Conservation (phyloP, 1,140 invertebrate species). For the Nymphalis io region DNA sequence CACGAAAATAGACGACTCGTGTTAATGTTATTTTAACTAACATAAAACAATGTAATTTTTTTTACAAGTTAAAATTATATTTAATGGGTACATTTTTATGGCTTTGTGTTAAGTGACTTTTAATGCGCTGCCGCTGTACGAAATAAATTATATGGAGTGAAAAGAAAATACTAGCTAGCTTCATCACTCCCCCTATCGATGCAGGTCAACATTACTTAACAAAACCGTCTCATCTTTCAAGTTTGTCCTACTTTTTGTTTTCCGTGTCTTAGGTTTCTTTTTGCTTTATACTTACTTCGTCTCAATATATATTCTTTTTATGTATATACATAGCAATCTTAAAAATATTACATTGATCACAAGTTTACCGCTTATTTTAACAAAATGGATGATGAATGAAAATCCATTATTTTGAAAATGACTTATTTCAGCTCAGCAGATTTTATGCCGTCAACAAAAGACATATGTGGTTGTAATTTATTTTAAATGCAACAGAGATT, state of each 20-base stretch:
- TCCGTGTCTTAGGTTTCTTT: neutral
- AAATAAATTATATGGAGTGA: neutral
- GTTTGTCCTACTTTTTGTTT: constrained; percentile 10
- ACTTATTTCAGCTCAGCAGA: neutral
- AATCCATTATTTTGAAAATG: neutral
- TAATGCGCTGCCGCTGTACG: neutral
- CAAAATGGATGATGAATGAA: no score
- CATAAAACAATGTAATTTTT: no score
- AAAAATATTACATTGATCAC: neutral
- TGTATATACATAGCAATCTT: no score
- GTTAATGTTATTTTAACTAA: no score
- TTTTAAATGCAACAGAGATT: constrained; percentile 7
- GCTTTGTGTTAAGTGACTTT: neutral
- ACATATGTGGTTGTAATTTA: neutral
- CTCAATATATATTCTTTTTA: neutral
- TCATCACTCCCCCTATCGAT: constrained; percentile 2
- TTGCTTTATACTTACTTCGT: neutral
- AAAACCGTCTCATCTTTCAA: constrained; percentile 12
- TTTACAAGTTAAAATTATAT: no score
- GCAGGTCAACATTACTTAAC: constrained; percentile 12
- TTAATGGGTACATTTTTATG: neutral
- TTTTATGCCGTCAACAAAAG: constrained; percentile 1
- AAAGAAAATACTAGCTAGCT: neutral
- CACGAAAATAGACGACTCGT: no score
- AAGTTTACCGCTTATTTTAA: neutral